Evolutionary conservation across 2,888 invertebrate genomes (phyloP).

Genomic region (Choreutis nemorana): DNA sequence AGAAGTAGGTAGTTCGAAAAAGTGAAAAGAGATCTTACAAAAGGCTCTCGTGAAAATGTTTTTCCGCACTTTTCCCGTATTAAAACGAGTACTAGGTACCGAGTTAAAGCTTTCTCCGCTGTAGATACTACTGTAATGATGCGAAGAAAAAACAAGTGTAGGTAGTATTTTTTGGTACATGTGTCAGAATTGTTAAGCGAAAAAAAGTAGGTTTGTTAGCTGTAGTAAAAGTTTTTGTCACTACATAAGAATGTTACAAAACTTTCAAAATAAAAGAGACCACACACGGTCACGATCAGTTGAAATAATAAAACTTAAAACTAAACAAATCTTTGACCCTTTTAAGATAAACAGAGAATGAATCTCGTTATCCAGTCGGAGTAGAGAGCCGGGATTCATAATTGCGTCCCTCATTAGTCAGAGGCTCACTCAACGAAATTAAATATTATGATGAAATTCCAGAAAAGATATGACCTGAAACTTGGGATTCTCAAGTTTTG

Average conservation of each 20-base stretch:
- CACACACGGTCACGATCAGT: too few species aligned
- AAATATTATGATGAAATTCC: conserved; percentile 36
- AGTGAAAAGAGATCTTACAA: conserved; percentile 20
- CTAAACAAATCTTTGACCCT: too few species aligned
- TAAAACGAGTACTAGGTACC: conserved; percentile 34
- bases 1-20: too few species aligned
- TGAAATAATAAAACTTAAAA: too few species aligned
- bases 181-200: too few species aligned
- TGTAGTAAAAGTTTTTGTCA: too few species aligned
- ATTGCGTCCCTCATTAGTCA: conserved; percentile 43
- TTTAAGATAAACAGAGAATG: conserved; percentile 19
- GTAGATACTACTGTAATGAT: conserved; percentile 49
- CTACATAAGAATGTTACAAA: too few species aligned
- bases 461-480: conserved; percentile 21
- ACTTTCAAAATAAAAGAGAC: too few species aligned
- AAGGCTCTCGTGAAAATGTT: conserved; percentile 25
- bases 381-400: conserved; percentile 30
- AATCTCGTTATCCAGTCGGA: conserved; percentile 23
- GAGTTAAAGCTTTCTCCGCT: conserved; percentile 34
- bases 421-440: conserved; percentile 26
- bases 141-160: conserved; percentile 17
- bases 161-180: conserved; percentile 14
- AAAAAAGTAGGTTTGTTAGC: too few species aligned
- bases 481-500: too few species aligned
- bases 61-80: conserved; percentile 24